Percentiles rank a stretch among this genome's conserved stretches.
phyloP scores from a whole-genome alignment of 2,888 invertebrate genomes.

The Loripinus fragilis region DNA sequence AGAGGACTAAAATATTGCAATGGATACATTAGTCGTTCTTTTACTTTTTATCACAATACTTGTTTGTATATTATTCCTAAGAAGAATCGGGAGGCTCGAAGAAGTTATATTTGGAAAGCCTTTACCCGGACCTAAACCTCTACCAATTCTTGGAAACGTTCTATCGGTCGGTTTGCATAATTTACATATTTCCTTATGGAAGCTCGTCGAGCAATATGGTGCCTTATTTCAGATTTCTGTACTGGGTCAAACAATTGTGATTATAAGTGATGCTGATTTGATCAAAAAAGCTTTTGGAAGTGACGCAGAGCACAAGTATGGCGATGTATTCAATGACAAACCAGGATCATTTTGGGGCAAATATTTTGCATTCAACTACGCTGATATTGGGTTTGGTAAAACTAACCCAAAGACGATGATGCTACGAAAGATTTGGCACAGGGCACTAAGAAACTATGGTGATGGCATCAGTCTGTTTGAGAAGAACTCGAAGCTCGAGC shows the following conservation, averaged over 20 bases:
- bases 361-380: background rate
- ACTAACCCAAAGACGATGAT: background rate
- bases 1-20: too few relatives aligned
- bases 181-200: background rate
- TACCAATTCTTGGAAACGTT: background rate
- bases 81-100: background rate
- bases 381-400: background rate
- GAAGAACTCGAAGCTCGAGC: background rate
- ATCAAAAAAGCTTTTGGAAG: background rate
- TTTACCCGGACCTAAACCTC: background rate
- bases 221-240: background rate
- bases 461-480: background rate
- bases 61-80: background rate
- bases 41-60: too few relatives aligned
- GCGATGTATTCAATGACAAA: conserved; percentile 8
- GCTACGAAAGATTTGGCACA: background rate
- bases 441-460: background rate
- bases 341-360: background rate
- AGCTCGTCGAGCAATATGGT: background rate
- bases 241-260: background rate
- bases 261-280: background rate
- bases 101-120: background rate
- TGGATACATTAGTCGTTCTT: too few relatives aligned
- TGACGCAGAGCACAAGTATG: background rate
- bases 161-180: background rate